phyloP scores from a whole-genome alignment of 2,797 vertebrate species.

The Sciurus vulgaris region DNA sequence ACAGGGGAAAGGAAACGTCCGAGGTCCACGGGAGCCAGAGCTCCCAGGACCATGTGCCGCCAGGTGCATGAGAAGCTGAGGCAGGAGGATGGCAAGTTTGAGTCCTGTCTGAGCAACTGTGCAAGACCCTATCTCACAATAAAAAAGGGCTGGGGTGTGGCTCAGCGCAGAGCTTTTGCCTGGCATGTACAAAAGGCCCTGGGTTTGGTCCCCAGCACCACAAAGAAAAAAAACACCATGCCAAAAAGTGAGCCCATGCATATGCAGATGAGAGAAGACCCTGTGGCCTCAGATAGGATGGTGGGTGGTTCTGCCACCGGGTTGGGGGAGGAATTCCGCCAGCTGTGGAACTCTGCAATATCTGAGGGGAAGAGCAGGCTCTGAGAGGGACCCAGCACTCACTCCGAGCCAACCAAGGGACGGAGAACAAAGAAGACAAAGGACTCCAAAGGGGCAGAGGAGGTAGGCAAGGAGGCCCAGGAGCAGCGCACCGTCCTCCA shows the following conservation, averaged over 20 bases:
- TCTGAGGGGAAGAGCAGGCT: background rate
- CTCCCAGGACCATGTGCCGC: no score
- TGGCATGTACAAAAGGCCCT: no score
- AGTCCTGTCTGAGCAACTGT: no score
- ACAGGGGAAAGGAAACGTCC: background rate
- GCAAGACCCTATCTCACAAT: no score
- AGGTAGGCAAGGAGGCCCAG: background rate
- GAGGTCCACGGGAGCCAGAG: no score
- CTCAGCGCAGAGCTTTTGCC: no score
- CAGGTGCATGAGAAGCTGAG: no score
- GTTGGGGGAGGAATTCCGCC: background rate
- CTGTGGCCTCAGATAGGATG: accelerated
- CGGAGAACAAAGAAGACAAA: background rate
- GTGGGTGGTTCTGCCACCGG: background rate
- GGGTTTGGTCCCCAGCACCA: no score
- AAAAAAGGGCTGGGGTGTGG: no score
- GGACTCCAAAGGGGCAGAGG: no score
- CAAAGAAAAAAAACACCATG: background rate
- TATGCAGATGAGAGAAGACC: background rate
- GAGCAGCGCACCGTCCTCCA: background rate
- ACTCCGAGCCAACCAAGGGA: background rate
- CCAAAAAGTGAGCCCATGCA: accelerated
- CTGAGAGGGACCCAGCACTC: background rate
- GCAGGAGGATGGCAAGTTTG: no score
- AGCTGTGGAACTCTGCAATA: background rate